Base-by-base conservation (phyloP, 2,797 vertebrate genomes). In the Hypotaenidia okinawae region DNA sequence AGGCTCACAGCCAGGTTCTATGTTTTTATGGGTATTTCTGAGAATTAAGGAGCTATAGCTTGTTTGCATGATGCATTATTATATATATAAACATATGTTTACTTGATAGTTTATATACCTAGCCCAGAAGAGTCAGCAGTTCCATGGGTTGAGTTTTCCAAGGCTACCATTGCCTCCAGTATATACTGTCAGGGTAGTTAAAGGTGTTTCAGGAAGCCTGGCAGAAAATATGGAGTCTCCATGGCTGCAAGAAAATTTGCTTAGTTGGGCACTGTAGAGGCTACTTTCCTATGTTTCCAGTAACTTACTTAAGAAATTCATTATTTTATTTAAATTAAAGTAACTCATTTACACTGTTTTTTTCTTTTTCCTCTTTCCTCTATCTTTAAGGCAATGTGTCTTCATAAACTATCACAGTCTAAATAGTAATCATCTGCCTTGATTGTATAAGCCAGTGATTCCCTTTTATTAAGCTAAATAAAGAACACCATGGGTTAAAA, bases 401-500 rank as follows among this genome's bases (percentile, higher is more conserved):
- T 72, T 95, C 49, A 85, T 89, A 68, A 96, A 51, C 41, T 80
- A 14, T 74, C 64, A 61, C 64, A 75, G 23, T n/a, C 52, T 89
- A 52, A 77, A 61, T 49, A 74, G 41, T 63, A 93, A 61, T 66
- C 35, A 6, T 84, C 74, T 84, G 55, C 25, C 70, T 75, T 93
- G 68, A 90, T 79, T 93, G 88, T 61, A 57, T 89, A 52, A 66
- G 35, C 51, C 35, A 78, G 23, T 47, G 30, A 73, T 84, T 94
- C 52, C 10, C 52, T 81, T 91, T 81, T 86, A 86, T 85, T 63
- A 91, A 91, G 77, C 89, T 91, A 86, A 68, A 43, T 91, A 88
- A 76, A 5, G 24, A 87, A 76, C 39, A 74, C 32, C 16, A 49
- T 51, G 70, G 55, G 80, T 95, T 94, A 86, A 90, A 91, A 95